Evolutionary conservation across 1,140 invertebrate genomes (phyloP), one percentile per base, ranked within the genome.

Genomic region (Brachionus koreanus): DNA sequence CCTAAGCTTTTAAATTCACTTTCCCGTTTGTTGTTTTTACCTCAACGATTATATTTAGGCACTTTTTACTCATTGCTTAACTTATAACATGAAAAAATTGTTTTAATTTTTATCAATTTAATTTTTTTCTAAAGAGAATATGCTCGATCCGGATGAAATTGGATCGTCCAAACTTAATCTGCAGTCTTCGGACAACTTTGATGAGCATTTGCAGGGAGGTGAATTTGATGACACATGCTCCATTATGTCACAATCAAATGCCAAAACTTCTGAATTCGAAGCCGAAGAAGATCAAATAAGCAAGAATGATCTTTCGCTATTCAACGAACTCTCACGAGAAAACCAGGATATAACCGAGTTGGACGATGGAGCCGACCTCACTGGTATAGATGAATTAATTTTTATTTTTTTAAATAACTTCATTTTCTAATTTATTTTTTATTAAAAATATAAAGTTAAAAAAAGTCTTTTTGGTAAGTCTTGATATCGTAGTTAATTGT

Each of bases 391-490:
- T 19, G 57, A 75, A 39, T 72, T 79, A 61, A 19, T 65, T 61
- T 79, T 37, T 16, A 5, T 57, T 13, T 61, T 79, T 39, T 61
- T 61, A n/a, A 16, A 29, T 23, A 19, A 57, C 19, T 65, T 61
- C 23, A n/a, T 61, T 35, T 61, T 57, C 49, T 42, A 79, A 49
- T 65, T 75, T 63, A 16, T 42, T 82, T 52, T 83, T 83, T 35
- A 5, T 25, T 42, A 35, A 61, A 42, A 37, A 79, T 61, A 37
- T 19, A 35, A 91, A 96, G 95, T 95, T 91, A 98, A 97, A 91
- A 96, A 98, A 92, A 98, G 97, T 91, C 98, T 98, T 91, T 98
- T 97, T 89, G 96, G 96, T 98, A 94, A 96, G 95, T 57, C 5
- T 57, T 52, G 29, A 13, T 69, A 33, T 69, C 7, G 33, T 42